Conservation (phyloP, 2,113 vertebrate genomes). For the Struthio camelus region DNA sequence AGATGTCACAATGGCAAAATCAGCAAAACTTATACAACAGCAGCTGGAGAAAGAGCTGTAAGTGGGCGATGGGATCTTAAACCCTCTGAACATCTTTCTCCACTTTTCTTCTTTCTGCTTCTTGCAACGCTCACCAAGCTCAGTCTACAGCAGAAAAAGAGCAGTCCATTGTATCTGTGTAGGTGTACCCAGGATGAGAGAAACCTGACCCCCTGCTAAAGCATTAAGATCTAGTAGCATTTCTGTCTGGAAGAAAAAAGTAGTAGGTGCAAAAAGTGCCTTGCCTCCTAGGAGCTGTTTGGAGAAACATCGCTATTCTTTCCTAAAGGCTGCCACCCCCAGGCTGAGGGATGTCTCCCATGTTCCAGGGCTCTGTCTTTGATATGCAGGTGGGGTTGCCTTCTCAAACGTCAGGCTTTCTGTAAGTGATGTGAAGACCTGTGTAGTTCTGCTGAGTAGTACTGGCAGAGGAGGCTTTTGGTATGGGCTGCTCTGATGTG, state of each 20-base stretch:
- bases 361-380: background rate
- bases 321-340: background rate
- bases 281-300: background rate
- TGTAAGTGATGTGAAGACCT: background rate
- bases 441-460: background rate
- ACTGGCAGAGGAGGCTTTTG: background rate
- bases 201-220: background rate
- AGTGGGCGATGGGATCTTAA: slow-evolving; percentile 66
- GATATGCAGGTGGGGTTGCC: background rate
- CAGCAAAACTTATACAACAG: slow-evolving; percentile 94
- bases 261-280: background rate
- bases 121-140: background rate
- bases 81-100: background rate
- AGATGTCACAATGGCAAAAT: slow-evolving; percentile 96
- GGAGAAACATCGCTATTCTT: background rate
- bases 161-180: background rate
- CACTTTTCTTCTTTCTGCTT: background rate
- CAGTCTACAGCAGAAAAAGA: background rate
- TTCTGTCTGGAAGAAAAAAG: background rate
- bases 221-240: background rate
- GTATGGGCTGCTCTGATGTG: background rate
- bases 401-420: background rate
- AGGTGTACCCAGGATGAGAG: background rate
- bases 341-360: background rate
- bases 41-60: slow-evolving; percentile 96